Conservation (phyloP, 2,888 invertebrate genomes). For the Criorhina ranunculi region DNA sequence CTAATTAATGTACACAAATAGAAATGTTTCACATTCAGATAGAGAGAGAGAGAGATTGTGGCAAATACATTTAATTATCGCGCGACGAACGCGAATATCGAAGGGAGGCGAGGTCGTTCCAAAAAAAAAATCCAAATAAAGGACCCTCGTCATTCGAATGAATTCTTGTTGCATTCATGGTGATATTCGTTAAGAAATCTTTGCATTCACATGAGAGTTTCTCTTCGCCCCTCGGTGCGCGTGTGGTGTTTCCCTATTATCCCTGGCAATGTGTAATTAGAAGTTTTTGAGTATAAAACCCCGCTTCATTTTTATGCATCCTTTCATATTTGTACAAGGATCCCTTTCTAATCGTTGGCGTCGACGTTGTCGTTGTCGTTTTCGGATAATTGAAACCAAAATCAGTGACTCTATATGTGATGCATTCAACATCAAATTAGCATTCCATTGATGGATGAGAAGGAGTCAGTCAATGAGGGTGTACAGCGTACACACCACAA, state of each 20-base stretch:
- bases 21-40: conserved; percentile 1
- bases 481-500: conserved; percentile 1
- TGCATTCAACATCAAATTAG: conserved; percentile 55
- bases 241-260: not conserved
- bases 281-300: conserved; percentile 2
- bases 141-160: conserved; percentile 23
- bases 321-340: conserved; percentile 1
- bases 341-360: not conserved
- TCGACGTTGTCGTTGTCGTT: conserved; percentile 9
- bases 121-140: not conserved
- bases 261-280: conserved; percentile 18
- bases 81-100: conserved; percentile 8
- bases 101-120: not conserved
- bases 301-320: conserved; percentile 15
- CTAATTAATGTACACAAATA: conserved; percentile 44
- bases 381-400: conserved; percentile 51
- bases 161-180: conserved; percentile 26
- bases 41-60: conserved; percentile 15
- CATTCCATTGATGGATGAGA: conserved; percentile 43
- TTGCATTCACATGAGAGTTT: not conserved
- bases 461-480: not conserved
- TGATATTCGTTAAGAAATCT: conserved; percentile 7
- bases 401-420: conserved; percentile 36
- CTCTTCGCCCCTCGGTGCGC: not conserved
- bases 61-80: conserved; percentile 46